Base-by-base conservation (phyloP, 2,113 vertebrate genomes). In the Saguinus imperator region DNA sequence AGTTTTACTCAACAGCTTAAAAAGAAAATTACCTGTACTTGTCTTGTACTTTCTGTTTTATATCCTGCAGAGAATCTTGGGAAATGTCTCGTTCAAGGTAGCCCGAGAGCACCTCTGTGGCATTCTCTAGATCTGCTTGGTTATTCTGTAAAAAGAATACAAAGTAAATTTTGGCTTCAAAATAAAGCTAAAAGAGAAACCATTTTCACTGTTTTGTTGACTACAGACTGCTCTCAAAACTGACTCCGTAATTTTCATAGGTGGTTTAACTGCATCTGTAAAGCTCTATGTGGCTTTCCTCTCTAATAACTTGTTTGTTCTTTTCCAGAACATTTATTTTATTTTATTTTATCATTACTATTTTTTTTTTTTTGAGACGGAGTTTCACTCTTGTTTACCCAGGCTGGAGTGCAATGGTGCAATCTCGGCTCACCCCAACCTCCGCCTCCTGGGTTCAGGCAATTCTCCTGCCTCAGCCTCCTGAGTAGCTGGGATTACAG, bases 31-130 rank as follows among this genome's bases (percentile, higher is more conserved):
- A 99, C 99, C 99, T 99, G 99, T 99, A 99, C 98, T 99, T 99
- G 98, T 99, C 99, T 99, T 99, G 99, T 97, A 99, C 99, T 99
- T 99, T 99, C 98, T 99, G 99, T 98, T 99, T 99, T 98, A 99
- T 99, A 98, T 99, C 99, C 98, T 99, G 99, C 98, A 99, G 99
- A 32, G 99, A 99, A 98, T 99, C 99, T 99, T 99, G 99, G 98
- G 99, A 99, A 98, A 99, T 99, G 99, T 99, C 99, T 97, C 99
- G 98, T 98, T 99, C 99, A 95, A 99, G 99, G 99, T 99, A 99
- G 98, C 99, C 99, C 97, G 99, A 99, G 98, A 99, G 99, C 97
- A 99, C 99, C 99, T 99, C 99, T 92, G 99, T 99, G 98, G 99
- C 99, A 98, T 99, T 99, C 98, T 99, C 99, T 98, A 99, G 98